Base-by-base conservation (phyloP, 1,140 invertebrate species). In the Halictus rubicundus region DNA sequence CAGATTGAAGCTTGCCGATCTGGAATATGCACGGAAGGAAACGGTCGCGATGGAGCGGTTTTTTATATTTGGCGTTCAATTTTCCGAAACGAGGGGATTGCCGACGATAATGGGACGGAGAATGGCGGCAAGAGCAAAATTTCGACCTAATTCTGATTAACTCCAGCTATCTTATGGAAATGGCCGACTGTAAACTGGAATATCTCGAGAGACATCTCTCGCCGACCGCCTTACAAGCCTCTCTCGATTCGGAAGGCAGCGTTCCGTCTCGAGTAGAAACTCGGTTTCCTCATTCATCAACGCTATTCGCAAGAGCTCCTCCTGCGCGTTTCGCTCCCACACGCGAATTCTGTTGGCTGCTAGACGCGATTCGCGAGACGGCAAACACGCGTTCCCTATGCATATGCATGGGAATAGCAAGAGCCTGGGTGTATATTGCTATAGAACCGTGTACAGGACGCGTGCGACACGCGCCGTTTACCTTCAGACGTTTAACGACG, bases 261-360 rank as follows among this genome's bases (percentile, higher is more conserved):
- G 23, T 9, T 6, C 39, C 23, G 32, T 21, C 23, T 6, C 0
- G 6, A 27, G 32, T 32, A 54, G 72, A 7, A 77, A 54, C 57
- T 69, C 68, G 59, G 68, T 78, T 83, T 84, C 52, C 60, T 59
- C 76, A 49, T 82, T 84, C 82, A 73, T 84, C 81, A 83, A 81
- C 2, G 54, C 49, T 71, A 64, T 59, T 72, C 60, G 54, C 49
- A 3, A 42, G n/a, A n/a, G 42, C 37, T 25, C 32, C 32, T 32
- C 32, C 32, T 32, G 12, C 59, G 59, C 12, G 23, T 63, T 68
- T 25, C 21, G 6, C 39, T 54, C 23, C 21, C 27, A 64, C 46
- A 7, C 6, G 19, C 12, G 32, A 32, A 32, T 32, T 32, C 32
- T 32, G 32, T 32, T 32, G 32, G 3, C 5, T 32, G 32, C 32